These are phyloP conservation scores for Keiferia lycopersicella DNA, from an alignment of 2,888 invertebrate species.

Conservation along the genomic window DNA sequence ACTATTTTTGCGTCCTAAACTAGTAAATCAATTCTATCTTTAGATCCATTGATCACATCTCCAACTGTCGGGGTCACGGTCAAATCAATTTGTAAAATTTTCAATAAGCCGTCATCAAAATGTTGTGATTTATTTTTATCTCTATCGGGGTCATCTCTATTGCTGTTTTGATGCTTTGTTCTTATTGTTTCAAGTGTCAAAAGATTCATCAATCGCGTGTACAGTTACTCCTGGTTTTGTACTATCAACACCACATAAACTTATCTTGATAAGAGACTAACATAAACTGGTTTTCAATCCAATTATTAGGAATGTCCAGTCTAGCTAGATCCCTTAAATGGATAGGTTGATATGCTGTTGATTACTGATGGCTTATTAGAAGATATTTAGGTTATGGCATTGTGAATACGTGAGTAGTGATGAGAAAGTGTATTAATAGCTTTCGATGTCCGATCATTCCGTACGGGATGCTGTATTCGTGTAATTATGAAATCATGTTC, in stretches of 20 bases:
- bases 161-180: slow-evolving; percentile 56
- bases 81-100: slow-evolving; percentile 48
- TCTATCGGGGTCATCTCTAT: slow-evolving; percentile 53
- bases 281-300: no score
- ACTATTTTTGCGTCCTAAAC: neutral
- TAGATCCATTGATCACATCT: neutral
- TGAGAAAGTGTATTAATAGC: slow-evolving; percentile 35
- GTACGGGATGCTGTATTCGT: slow-evolving; percentile 19
- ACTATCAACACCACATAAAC: slow-evolving; percentile 18
- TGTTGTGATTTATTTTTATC: slow-evolving; percentile 64
- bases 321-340: no score
- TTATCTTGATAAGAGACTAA: no score
- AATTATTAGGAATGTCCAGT: slow-evolving; percentile 22
- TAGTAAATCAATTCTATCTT: neutral
- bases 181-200: slow-evolving; percentile 66
- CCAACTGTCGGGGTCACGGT: slow-evolving; percentile 34
- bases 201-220: slow-evolving; percentile 64
- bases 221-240: slow-evolving; percentile 48
- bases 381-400: slow-evolving; percentile 37
- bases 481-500: slow-evolving; percentile 22
- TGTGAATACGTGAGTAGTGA: slow-evolving; percentile 28
- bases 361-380: slow-evolving; percentile 38
- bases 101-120: slow-evolving; percentile 58
- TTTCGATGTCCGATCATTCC: slow-evolving; percentile 30
- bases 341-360: no score